Base-by-base conservation (phyloP, 2,113 vertebrate species). In the Pseudorasbora parva region DNA sequence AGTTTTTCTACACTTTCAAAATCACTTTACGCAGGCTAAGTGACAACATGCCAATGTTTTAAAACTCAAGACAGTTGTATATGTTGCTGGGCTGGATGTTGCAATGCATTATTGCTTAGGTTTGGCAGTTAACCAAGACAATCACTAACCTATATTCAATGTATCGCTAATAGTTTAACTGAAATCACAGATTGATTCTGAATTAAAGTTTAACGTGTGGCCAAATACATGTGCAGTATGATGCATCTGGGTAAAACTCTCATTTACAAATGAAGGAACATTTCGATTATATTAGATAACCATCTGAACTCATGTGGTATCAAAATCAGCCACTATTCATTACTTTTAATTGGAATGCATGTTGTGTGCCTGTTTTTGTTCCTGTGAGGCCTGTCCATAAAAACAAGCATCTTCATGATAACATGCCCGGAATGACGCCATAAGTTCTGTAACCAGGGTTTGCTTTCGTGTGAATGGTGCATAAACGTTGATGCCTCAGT, bases 41-140 rank as follows among this genome's bases (percentile, higher is more conserved):
- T 85, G 83, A 72, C 86, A 85, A 85, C 83, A 87, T 30, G 45
- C 45, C 59, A 23, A 64, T 5, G 25, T 87, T 87, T 85, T 83
- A 87, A 87, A 87, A 87, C 81, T 47, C 56, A 37, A 23, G 86
- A 57, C 86, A 73, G 86, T 87, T 87, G 81, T 85, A 85, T 85
- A 64, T 59, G 33, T 82, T 74, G 25, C 43, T 45, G 76, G 56
- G 25, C 15, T 30, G 25, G 66, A 66, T 80, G 59, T 80, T 66
- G 78, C 43, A 80, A 80, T 15, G 43, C 43, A 51, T 66, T 66
- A 66, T 66, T 80, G 78, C 78, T 66, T 6, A 72, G 43, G 12
- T 51, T 66, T 49, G 27, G 59, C 25, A 59, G 78, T 80, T 66
- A 66, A 80, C 60, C 78, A 80, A 51, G 17, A 66, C 10, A 51